phyloP scores from a whole-genome alignment of 2,888 invertebrate genomes.

The Lasioglossum calceatum region DNA sequence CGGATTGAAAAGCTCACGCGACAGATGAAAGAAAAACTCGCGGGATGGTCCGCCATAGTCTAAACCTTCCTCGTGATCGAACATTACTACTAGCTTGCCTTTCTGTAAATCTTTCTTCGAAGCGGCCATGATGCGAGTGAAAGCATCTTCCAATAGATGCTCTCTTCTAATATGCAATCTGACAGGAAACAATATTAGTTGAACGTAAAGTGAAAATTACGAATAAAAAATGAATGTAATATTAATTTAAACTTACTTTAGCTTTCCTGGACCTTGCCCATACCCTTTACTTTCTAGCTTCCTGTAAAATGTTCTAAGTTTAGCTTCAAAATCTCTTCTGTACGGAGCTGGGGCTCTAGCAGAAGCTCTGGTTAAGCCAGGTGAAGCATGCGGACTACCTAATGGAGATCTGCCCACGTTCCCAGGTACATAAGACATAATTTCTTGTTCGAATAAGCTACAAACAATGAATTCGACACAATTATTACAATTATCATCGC shows the following conservation, averaged over 20 bases:
- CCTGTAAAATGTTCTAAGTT: conserved; percentile 96
- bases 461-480: conserved; percentile 74
- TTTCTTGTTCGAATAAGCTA: conserved; percentile 99
- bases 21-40: conserved; percentile 99
- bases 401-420: conserved; percentile 85
- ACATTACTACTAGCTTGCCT: conserved; percentile 96
- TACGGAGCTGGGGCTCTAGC: conserved; percentile 96
- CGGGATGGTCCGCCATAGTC: conserved; percentile 99
- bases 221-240: not conserved
- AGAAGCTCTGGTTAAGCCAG: conserved; percentile 90
- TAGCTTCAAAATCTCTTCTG: conserved; percentile 97
- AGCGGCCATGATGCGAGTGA: conserved; percentile 97
- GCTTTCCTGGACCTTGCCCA: conserved; percentile 98
- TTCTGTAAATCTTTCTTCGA: conserved; percentile 98
- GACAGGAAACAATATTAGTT: conserved; percentile 64
- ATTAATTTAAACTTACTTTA: conserved; percentile 88
- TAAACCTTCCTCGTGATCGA: conserved; percentile 97
- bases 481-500: not conserved
- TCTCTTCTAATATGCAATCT: conserved; percentile 97
- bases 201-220: conserved; percentile 14
- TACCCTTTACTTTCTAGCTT: conserved; percentile 98
- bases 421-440: conserved; percentile 97
- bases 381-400: conserved; percentile 91
- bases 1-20: conserved; percentile 98
- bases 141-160: conserved; percentile 97